phyloP scores from a whole-genome alignment of 2,888 invertebrate genomes.

The Malacosoma neustria region DNA sequence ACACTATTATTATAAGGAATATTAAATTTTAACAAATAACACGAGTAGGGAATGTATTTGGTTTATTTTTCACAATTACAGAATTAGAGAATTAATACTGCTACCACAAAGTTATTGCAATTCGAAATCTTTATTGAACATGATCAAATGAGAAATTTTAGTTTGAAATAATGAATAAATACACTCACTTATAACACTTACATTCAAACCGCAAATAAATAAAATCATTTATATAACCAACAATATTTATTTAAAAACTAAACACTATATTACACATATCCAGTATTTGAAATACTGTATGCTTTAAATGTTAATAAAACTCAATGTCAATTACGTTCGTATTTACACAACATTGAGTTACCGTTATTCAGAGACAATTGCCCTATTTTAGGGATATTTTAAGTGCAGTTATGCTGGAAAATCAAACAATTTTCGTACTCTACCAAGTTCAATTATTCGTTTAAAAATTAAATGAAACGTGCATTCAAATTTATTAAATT shows the following conservation, averaged over 20 bases:
- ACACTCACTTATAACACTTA: background rate
- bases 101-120: background rate
- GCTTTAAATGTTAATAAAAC: background rate
- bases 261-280: slow-evolving; percentile 27
- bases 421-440: no score
- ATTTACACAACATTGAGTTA: no score
- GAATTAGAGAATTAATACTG: background rate
- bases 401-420: no score
- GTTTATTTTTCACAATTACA: background rate
- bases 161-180: background rate
- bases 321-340: no score
- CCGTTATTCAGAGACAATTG: no score
- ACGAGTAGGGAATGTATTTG: background rate
- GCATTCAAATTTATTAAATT: no score
- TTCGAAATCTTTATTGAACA: background rate
- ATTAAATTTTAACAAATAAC: background rate
- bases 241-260: slow-evolving; percentile 27
- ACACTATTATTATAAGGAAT: no score
- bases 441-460: no score
- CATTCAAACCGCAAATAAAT: slow-evolving; percentile 23
- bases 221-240: slow-evolving; percentile 20
- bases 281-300: background rate
- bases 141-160: background rate
- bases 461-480: no score
- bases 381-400: no score